These are phyloP conservation scores for Sander vitreus DNA, from an alignment of 2,113 vertebrate species.

Conservation along the genomic window DNA sequence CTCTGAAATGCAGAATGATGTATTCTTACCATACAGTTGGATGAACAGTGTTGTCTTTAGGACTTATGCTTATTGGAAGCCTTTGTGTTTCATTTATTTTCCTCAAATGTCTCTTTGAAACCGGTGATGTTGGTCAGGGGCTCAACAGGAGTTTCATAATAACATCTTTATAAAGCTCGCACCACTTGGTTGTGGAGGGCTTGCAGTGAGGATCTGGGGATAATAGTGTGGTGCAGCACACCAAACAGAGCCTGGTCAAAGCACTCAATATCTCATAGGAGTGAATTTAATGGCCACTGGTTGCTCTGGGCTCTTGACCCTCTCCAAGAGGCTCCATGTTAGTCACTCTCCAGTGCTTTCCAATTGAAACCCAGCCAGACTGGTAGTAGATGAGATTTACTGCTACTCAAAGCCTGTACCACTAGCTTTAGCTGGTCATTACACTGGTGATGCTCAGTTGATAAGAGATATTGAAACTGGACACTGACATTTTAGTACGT, in stretches of 20 bases:
- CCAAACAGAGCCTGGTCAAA: conserved; percentile 78
- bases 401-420: conserved; percentile 58
- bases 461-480: conserved; percentile 26
- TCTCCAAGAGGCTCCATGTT: conserved; percentile 78
- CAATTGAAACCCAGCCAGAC: conserved; percentile 82
- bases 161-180: conserved; percentile 65
- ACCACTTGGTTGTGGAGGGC: conserved; percentile 60
- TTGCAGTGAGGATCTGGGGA: conserved; percentile 56
- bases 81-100: conserved; percentile 49
- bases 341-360: conserved; percentile 82
- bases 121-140: conserved; percentile 58
- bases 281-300: conserved; percentile 83
- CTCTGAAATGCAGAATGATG: conserved; percentile 44
- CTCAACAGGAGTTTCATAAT: conserved; percentile 65
- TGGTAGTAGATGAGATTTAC: conserved; percentile 79
- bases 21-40: conserved; percentile 11
- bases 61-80: conserved; percentile 24
- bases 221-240: conserved; percentile 74
- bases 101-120: conserved; percentile 66
- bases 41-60: conserved; percentile 30
- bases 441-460: conserved; percentile 37
- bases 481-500: background rate
- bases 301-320: conserved; percentile 83
- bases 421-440: conserved; percentile 47
- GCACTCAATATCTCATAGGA: conserved; percentile 81